phyloP scores from a whole-genome alignment of 2,113 vertebrate species.

The Orthonyx spaldingii region DNA sequence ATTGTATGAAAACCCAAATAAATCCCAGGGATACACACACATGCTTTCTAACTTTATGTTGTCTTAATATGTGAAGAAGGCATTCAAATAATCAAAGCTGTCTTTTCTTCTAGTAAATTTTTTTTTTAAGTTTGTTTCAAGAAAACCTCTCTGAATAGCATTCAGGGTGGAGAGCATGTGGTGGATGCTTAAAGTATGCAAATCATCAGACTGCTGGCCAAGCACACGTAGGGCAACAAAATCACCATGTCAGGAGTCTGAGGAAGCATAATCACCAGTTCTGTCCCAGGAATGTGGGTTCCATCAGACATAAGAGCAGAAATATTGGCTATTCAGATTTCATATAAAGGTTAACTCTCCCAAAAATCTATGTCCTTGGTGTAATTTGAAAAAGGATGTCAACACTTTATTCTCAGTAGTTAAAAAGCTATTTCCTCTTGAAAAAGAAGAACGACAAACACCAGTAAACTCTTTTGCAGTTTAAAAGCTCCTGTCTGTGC shows the following conservation, averaged over 20 bases:
- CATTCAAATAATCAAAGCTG: not conserved
- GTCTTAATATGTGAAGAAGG: not conserved
- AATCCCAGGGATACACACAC: not conserved
- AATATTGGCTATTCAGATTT: not conserved
- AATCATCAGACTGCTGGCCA: not conserved
- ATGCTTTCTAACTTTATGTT: not conserved
- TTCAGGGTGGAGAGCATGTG: not conserved
- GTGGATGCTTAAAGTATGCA: not conserved
- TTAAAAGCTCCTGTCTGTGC: conserved; percentile 76
- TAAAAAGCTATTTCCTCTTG: not conserved
- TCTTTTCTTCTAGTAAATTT: not conserved
- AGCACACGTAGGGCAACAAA: not conserved
- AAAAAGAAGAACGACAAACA: conserved; percentile 33
- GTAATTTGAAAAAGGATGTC: not conserved
- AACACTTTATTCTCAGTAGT: not conserved
- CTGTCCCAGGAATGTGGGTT: not conserved
- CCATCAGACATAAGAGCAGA: not conserved
- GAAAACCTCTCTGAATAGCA: not conserved
- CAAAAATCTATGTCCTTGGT: not conserved
- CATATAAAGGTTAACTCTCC: not conserved
- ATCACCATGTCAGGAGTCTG: not conserved
- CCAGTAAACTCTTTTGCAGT: conserved; percentile 57
- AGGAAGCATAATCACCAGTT: not conserved
- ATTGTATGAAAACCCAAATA: not conserved
- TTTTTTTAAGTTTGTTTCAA: not conserved